A percentile compares a stretch with the other conserved stretches of the same genome.
Conservation (phyloP, 1,140 invertebrate species). For the Homarus americanus region DNA sequence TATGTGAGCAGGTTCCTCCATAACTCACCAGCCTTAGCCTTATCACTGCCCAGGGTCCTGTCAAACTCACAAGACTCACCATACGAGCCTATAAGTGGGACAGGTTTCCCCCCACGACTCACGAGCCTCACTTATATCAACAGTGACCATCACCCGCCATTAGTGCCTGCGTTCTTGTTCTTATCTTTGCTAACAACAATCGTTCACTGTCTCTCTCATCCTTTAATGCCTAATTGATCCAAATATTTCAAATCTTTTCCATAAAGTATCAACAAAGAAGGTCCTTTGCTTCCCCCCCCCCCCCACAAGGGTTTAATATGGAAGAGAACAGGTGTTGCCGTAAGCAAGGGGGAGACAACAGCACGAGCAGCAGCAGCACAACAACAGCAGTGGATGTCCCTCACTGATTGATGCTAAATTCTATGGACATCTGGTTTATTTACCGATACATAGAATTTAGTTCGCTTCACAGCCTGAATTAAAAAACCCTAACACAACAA, state of each 20-base stretch:
- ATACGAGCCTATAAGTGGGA: not conserved
- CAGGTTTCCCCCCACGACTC: not conserved
- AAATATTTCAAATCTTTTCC: too few relatives aligned
- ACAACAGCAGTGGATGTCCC: not conserved
- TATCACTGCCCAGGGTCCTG: too few relatives aligned
- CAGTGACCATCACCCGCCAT: not conserved
- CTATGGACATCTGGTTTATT: not conserved
- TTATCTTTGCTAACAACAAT: not conserved
- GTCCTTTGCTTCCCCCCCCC: too few relatives aligned
- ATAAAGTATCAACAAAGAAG: too few relatives aligned
- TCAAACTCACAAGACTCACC: not conserved
- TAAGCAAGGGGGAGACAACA: not conserved
- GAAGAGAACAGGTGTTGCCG: not conserved
- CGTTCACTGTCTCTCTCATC: too few relatives aligned
- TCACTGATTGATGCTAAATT: not conserved
- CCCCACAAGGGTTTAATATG: not conserved
- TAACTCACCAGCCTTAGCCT: not conserved
- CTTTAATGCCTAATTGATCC: too few relatives aligned
- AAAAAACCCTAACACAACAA: not conserved
- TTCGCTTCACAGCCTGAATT: constrained; percentile 5
- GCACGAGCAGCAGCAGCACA: not conserved
- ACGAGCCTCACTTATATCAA: not conserved
- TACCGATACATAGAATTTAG: not conserved
- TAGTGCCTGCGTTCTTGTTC: not conserved
- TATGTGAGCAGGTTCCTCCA: not conserved